A percentile compares a stretch with the other conserved stretches of the same genome.
These are phyloP conservation scores for Agriopis aurantiaria DNA, from an alignment of 2,888 invertebrate species.

Conservation along the genomic window DNA sequence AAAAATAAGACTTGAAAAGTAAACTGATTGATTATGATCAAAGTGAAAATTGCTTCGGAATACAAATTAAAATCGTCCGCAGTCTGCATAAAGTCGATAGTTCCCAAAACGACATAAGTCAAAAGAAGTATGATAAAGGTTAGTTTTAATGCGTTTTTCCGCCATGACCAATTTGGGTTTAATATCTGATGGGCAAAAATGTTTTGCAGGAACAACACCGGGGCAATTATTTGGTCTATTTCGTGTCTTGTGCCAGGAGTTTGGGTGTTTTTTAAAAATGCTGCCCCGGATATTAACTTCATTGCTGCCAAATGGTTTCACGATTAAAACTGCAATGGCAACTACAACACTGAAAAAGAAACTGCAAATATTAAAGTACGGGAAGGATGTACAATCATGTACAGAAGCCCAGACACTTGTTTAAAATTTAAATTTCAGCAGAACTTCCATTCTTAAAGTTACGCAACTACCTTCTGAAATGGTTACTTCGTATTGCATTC, in stretches of 20 bases:
- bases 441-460: not conserved
- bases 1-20: conserved; percentile 59
- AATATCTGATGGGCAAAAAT: conserved; percentile 68
- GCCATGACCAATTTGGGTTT: conserved; percentile 68
- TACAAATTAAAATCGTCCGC: conserved; percentile 56
- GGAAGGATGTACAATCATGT: conserved; percentile 11
- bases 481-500: too few relatives aligned
- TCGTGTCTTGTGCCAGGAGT: conserved; percentile 63
- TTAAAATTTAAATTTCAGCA: not conserved
- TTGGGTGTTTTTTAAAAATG: conserved; percentile 52
- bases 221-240: conserved; percentile 58
- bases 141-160: conserved; percentile 53
- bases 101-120: conserved; percentile 66
- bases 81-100: conserved; percentile 54
- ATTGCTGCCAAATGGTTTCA: conserved; percentile 51
- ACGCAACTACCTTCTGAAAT: not conserved
- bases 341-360: conserved; percentile 22
- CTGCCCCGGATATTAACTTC: conserved; percentile 48
- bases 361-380: not conserved
- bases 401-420: not conserved
- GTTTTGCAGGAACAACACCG: conserved; percentile 58
- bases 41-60: conserved; percentile 66
- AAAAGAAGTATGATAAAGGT: conserved; percentile 52
- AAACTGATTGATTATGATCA: conserved; percentile 56
- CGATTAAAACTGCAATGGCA: conserved; percentile 23